phyloP scores from a whole-genome alignment of 2,113 vertebrate species.

The Puntigrus tetrazona region DNA sequence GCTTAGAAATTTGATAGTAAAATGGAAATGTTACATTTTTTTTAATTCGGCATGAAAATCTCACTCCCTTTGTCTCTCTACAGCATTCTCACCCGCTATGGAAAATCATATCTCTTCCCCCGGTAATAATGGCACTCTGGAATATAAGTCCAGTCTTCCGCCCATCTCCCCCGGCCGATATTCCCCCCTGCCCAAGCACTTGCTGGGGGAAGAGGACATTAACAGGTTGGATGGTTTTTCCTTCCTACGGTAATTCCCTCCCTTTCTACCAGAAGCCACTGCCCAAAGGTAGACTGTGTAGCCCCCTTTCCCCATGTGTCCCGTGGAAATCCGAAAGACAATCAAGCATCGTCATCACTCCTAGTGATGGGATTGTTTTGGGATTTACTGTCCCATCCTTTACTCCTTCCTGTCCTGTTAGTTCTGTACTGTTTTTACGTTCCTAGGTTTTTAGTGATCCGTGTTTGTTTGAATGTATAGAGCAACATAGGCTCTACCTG shows the following conservation, averaged over 20 bases:
- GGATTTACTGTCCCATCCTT: constrained; percentile 43
- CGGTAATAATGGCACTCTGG: constrained; percentile 91
- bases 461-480: constrained; percentile 16
- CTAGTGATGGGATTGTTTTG: constrained; percentile 50
- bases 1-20: not conserved
- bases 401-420: constrained; percentile 33
- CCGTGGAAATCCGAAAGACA: constrained; percentile 55
- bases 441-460: not conserved
- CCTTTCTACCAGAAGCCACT: constrained; percentile 61
- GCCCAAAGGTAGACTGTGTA: constrained; percentile 63
- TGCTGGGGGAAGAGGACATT: constrained; percentile 93
- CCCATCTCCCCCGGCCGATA: constrained; percentile 92
- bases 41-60: not conserved
- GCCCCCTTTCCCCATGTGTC: constrained; percentile 43
- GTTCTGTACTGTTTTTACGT: not conserved
- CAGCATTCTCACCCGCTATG: constrained; percentile 92
- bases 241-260: constrained; percentile 77
- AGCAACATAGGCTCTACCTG: not conserved
- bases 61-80: not conserved
- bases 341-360: constrained; percentile 10
- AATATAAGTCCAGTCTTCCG: constrained; percentile 89
- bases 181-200: constrained; percentile 92
- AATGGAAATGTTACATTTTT: not conserved
- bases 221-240: constrained; percentile 92
- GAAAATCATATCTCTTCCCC: constrained; percentile 90